phyloP scores from a whole-genome alignment of 2,113 vertebrate genomes.

The Dipodomys spectabilis region DNA sequence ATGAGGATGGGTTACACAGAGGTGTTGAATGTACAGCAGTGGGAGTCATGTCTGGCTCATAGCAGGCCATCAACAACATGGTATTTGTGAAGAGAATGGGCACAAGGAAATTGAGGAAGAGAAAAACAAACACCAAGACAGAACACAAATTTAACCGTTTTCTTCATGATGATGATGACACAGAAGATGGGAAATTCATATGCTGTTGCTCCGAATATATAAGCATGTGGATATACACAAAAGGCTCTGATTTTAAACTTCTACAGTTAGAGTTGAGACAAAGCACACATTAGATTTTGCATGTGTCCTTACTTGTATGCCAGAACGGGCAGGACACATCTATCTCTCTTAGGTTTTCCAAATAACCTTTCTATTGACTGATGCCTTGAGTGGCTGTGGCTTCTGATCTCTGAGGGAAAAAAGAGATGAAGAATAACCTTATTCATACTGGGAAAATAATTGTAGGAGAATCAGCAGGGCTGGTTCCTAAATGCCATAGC shows the following conservation, averaged over 20 bases:
- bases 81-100: neutral
- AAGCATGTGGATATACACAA: neutral
- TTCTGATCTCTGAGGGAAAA: neutral
- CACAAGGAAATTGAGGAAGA: neutral
- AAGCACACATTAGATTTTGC: fast-evolving
- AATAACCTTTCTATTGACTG: neutral
- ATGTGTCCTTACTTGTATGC: fast-evolving
- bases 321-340: fast-evolving
- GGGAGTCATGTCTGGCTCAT: neutral
- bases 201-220: neutral
- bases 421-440: neutral
- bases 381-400: neutral
- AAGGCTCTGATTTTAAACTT: neutral
- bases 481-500: neutral
- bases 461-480: neutral
- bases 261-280: neutral
- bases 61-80: neutral
- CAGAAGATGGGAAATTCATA: neutral
- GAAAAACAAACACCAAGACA: neutral
- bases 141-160: neutral
- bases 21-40: neutral
- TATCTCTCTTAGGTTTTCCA: neutral
- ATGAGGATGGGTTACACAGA: neutral
- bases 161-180: neutral
- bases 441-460: neutral